Evolutionary conservation across 1,140 invertebrate genomes (phyloP).

Genomic region (Neoseiulus cucumeris): DNA sequence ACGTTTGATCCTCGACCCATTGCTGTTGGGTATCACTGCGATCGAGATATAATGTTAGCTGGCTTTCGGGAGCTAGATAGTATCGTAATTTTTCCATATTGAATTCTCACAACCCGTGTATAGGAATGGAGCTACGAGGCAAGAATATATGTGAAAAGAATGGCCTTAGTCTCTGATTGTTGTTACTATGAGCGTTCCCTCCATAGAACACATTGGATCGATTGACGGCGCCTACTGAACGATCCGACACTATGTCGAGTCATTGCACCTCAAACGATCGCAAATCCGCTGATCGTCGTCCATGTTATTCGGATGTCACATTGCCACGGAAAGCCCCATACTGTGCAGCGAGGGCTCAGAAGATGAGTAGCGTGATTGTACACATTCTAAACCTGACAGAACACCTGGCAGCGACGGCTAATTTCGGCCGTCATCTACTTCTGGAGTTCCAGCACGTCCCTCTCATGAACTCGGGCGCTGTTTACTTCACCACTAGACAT

Average conservation of each 20-base stretch:
- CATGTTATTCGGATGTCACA: background rate
- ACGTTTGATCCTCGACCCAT: conserved; percentile 74
- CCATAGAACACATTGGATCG: background rate
- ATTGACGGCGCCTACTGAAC: background rate
- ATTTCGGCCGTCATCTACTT: background rate
- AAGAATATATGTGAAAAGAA: background rate
- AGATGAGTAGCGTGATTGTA: background rate
- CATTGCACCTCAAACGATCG: background rate
- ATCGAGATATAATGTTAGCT: background rate
- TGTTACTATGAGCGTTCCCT: background rate
- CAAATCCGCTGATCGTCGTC: background rate
- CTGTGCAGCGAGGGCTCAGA: too few species aligned
- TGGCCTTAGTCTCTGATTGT: background rate
- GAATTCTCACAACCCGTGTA: background rate
- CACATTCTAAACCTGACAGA: background rate
- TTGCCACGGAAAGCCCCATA: too few species aligned
- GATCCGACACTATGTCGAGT: background rate
- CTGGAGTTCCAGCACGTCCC: background rate
- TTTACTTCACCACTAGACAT: background rate
- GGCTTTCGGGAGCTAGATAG: background rate
- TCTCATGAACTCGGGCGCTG: background rate
- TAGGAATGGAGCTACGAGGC: background rate
- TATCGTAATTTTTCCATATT: background rate
- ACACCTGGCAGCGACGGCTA: background rate
- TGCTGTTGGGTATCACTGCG: conserved; percentile 38